A percentile compares a stretch with the other conserved stretches of the same genome.
These are phyloP conservation scores for Limanda limanda DNA, from an alignment of 2,113 vertebrate species.

Conservation along the genomic window DNA sequence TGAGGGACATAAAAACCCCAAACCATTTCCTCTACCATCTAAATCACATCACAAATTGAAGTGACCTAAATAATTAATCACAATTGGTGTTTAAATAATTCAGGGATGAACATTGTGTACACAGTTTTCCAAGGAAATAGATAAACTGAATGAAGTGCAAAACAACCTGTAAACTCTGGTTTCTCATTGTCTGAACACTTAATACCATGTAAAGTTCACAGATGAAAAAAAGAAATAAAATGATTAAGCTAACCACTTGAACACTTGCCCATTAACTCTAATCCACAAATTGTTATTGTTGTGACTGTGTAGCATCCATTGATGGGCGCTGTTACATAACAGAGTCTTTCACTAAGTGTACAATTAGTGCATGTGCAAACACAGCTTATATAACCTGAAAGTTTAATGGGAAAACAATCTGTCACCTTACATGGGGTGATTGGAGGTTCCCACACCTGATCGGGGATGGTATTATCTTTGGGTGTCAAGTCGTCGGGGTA, in stretches of 20 bases:
- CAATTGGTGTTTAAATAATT: slow-evolving; percentile 62
- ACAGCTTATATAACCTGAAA: slow-evolving; percentile 63
- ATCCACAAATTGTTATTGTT: neutral
- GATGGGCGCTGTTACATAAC: slow-evolving; percentile 31
- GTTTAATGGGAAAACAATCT: slow-evolving; percentile 69
- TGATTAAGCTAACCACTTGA: neutral
- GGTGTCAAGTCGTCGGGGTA: slow-evolving; percentile 52
- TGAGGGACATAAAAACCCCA: neutral
- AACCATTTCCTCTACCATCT: slow-evolving; percentile 20
- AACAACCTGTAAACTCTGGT: neutral
- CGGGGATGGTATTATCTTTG: slow-evolving; percentile 34
- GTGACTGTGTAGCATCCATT: neutral
- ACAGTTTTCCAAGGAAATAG: slow-evolving; percentile 1
- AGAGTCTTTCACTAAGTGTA: slow-evolving; percentile 40
- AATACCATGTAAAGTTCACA: neutral
- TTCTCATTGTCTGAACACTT: neutral
- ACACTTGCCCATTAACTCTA: neutral
- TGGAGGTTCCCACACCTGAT: slow-evolving; percentile 61
- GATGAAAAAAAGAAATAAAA: neutral
- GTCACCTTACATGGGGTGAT: slow-evolving; percentile 51
- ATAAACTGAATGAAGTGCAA: slow-evolving; percentile 12
- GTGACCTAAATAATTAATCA: slow-evolving; percentile 67
- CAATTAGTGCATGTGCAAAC: slow-evolving; percentile 61
- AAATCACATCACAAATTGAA: slow-evolving; percentile 70
- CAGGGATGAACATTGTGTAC: slow-evolving; percentile 38